phyloP scores from a whole-genome alignment of 1,140 invertebrate genomes.

The Atopsyche davidsoni region DNA sequence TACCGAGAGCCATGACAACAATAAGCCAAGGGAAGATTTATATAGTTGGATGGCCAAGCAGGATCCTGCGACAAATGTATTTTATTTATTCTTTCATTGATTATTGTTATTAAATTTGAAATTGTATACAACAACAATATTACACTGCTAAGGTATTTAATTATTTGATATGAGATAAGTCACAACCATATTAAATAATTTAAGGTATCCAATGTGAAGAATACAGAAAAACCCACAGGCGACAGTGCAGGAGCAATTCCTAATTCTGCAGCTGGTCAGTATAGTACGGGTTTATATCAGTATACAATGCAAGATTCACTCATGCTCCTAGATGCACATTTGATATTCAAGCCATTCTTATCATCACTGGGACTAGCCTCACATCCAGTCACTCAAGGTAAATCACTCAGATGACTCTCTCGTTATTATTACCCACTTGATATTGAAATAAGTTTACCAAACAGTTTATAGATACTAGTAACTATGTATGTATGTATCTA shows the following conservation, averaged over 20 bases:
- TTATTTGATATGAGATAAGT: too few species aligned
- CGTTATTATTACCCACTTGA: constrained; percentile 31
- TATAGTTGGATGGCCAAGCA: constrained; percentile 96
- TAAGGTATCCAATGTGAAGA: constrained; percentile 8
- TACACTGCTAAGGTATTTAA: too few species aligned
- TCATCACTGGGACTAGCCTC: constrained; percentile 81
- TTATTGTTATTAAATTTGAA: too few species aligned
- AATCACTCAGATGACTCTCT: constrained; percentile 47
- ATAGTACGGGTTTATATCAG: constrained; percentile 34
- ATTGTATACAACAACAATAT: too few species aligned
- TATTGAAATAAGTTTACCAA: constrained; percentile 3
- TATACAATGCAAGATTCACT: constrained; percentile 78
- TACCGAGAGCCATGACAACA: constrained; percentile 41
- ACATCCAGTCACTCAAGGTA: constrained; percentile 64
- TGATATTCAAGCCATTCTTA: constrained; percentile 86
- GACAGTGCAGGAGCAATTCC: constrained; percentile 14
- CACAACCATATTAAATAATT: too few species aligned
- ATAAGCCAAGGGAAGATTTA: constrained; percentile 67
- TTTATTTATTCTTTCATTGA: constrained; percentile 1
- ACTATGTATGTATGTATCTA: too few species aligned
- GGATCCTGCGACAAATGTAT: constrained; percentile 54
- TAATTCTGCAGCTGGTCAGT: constrained; percentile 15
- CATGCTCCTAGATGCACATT: constrained; percentile 79
- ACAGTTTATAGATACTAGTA: too few species aligned
- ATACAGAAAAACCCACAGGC: constrained; percentile 13